Evolutionary conservation across 2,888 invertebrate species (phyloP).

Genomic region (Tetanocera ferruginea): DNA sequence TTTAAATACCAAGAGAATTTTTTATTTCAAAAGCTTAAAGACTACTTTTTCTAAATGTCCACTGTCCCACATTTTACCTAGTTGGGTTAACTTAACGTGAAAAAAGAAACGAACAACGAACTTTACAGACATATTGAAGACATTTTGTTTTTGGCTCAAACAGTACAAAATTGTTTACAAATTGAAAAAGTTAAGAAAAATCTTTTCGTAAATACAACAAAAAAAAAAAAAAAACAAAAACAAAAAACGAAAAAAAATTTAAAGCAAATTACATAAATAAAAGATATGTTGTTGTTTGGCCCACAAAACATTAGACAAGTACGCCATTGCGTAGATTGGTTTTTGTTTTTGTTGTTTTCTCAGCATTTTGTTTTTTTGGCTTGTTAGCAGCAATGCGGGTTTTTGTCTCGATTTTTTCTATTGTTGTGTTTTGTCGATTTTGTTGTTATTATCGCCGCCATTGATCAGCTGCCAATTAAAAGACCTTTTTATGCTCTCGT

Average conservation of each 20-base stretch:
- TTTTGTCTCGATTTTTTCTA: background rate
- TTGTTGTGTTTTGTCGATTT: background rate
- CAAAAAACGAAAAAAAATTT: background rate
- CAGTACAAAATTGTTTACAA: too few relatives aligned
- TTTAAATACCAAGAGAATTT: too few relatives aligned
- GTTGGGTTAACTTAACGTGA: too few relatives aligned
- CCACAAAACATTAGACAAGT: background rate
- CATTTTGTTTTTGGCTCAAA: too few relatives aligned
- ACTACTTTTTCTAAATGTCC: too few relatives aligned
- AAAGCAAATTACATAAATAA: background rate
- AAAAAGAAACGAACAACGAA: too few relatives aligned
- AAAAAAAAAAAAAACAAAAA: too few relatives aligned
- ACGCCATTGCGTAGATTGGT: background rate
- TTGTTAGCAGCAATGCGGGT: background rate
- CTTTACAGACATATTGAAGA: too few relatives aligned
- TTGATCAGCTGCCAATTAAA: slow-evolving; percentile 54
- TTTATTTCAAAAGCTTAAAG: too few relatives aligned
- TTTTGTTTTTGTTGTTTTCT: background rate
- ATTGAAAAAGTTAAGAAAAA: too few relatives aligned
- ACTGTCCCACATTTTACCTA: too few relatives aligned
- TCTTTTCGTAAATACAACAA: too few relatives aligned
- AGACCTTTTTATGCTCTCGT: slow-evolving; percentile 48
- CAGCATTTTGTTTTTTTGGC: background rate
- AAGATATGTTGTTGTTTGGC: background rate
- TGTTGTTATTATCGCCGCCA: slow-evolving; percentile 30